Percentiles rank a stretch among this genome's conserved stretches.
Evolutionary conservation across 2,888 invertebrate species (phyloP).

Genomic region (Unio delphinus): DNA sequence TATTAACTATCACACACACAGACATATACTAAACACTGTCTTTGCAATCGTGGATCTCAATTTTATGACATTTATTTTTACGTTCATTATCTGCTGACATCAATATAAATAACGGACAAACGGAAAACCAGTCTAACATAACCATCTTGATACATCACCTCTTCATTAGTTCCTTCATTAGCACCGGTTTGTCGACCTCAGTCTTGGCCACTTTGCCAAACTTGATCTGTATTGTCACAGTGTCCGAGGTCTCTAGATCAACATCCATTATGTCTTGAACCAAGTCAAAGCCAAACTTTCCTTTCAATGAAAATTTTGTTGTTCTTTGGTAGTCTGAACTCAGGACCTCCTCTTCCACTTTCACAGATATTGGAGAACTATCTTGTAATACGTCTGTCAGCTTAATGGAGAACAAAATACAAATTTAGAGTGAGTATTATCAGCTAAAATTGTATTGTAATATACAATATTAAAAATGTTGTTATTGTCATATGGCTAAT

Average conservation of each 20-base stretch:
- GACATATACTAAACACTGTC: too few relatives aligned
- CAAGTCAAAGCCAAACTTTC: constrained; percentile 47
- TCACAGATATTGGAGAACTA: constrained; percentile 6
- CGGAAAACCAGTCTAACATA: too few relatives aligned
- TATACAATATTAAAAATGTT: too few relatives aligned
- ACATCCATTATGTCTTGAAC: constrained; percentile 42
- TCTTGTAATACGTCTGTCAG: constrained; percentile 23
- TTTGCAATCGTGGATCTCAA: too few relatives aligned
- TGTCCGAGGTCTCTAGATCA: constrained; percentile 33
- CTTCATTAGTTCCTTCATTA: constrained; percentile 16
- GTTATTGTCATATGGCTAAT: too few relatives aligned
- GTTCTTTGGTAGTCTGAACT: constrained; percentile 30
- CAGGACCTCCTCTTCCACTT: constrained; percentile 1
- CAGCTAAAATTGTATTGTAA: too few relatives aligned
- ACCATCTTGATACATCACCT: constrained; percentile 13
- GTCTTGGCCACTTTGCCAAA: constrained; percentile 33
- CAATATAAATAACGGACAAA: too few relatives aligned
- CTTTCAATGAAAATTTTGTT: constrained; percentile 42
- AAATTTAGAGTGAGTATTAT: too few relatives aligned
- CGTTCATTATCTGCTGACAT: too few relatives aligned
- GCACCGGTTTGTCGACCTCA: constrained; percentile 21
- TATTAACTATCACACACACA: too few relatives aligned
- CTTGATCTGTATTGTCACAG: constrained; percentile 33
- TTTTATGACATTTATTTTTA: too few relatives aligned
- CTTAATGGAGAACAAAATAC: constrained; percentile 11